Evolutionary conservation across 2,797 vertebrate genomes (phyloP).

Genomic region (Natrix natrix): DNA sequence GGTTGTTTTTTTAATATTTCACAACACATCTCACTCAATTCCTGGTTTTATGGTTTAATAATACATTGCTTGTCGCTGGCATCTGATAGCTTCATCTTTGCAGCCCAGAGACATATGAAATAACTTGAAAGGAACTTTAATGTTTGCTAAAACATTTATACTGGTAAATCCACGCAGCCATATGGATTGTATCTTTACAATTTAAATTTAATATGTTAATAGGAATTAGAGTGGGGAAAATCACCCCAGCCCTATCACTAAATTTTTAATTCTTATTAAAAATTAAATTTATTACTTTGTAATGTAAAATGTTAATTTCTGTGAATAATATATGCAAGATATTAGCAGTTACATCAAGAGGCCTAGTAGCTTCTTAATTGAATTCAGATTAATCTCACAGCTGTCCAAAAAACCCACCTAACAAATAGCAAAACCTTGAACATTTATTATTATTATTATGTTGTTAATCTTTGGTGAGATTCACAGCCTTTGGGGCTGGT

Average conservation of each 20-base stretch:
- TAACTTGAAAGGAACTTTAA: slow-evolving; percentile 17
- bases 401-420: not conserved
- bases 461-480: no score
- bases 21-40: not conserved
- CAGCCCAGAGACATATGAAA: not conserved
- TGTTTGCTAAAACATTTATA: slow-evolving; percentile 29
- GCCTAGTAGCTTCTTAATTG: not conserved
- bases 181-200: not conserved
- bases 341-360: not conserved
- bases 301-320: not conserved
- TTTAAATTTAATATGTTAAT: not conserved
- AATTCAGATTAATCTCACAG: not conserved
- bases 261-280: not conserved
- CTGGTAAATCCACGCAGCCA: not conserved
- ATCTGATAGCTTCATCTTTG: not conserved
- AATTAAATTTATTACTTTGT: not conserved
- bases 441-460: not conserved
- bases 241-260: not conserved
- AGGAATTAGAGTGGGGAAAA: not conserved
- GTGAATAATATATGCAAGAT: not conserved
- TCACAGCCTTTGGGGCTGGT: no score
- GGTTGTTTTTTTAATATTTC: not conserved
- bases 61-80: not conserved
- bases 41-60: slow-evolving; percentile 21
- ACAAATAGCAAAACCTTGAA: not conserved